These are phyloP conservation scores for Athalia cordata DNA, from an alignment of 2,888 invertebrate genomes.

Conservation along the genomic window DNA sequence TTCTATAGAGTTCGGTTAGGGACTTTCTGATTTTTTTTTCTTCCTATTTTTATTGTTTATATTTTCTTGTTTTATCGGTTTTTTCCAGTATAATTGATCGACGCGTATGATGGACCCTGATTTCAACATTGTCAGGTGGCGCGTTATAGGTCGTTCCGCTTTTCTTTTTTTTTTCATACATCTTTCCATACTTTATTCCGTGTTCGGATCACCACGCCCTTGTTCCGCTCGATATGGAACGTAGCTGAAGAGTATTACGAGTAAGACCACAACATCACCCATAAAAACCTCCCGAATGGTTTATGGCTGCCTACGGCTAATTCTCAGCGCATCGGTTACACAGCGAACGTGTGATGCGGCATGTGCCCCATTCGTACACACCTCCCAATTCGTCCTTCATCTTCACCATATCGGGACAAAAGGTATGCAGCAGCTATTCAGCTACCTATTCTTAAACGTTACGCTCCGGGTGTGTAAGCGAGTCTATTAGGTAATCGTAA, in stretches of 20 bases:
- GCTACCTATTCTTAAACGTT: neutral
- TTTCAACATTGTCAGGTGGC: constrained; percentile 27
- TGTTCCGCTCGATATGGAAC: constrained; percentile 40
- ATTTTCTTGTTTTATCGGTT: constrained; percentile 10
- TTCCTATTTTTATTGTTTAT: constrained; percentile 15
- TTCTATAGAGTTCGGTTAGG: constrained; percentile 6
- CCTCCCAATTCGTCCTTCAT: neutral
- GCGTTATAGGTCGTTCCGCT: neutral
- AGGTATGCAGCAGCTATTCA: neutral
- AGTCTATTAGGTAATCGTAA: constrained; percentile 56
- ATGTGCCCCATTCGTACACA: neutral
- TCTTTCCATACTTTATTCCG: constrained; percentile 37
- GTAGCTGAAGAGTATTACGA: constrained; percentile 31
- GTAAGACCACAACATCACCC: constrained; percentile 36
- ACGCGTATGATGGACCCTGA: constrained; percentile 20
- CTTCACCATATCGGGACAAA: neutral
- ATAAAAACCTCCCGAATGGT: constrained; percentile 36
- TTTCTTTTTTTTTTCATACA: neutral
- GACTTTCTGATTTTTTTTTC: neutral
- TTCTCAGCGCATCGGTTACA: constrained; percentile 31
- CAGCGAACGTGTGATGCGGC: neutral
- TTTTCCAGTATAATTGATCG: constrained; percentile 35
- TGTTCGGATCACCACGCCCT: constrained; percentile 39
- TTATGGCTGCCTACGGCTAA: constrained; percentile 35
- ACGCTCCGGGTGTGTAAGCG: constrained; percentile 17